Percentiles rank a stretch among this genome's conserved stretches.
Conservation (phyloP, 2,113 vertebrate species). For the Hystrix brachyura region DNA sequence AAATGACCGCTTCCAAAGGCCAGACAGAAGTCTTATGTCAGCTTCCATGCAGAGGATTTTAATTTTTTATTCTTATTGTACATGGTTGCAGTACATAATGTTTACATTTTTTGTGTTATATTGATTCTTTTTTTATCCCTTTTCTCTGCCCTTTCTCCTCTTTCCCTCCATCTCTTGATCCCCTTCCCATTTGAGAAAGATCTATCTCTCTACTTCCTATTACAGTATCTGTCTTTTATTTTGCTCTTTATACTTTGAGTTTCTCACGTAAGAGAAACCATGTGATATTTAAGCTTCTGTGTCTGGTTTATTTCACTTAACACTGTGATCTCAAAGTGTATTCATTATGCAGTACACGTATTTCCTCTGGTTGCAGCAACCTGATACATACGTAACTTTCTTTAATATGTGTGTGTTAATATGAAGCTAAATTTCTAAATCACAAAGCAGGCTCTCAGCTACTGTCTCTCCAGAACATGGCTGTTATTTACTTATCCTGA, state of each 20-base stretch:
- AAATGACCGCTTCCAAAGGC: neutral
- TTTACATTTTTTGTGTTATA: too few relatives aligned
- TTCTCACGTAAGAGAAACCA: neutral
- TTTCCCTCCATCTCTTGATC: too few relatives aligned
- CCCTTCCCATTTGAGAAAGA: too few relatives aligned
- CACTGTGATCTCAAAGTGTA: neutral
- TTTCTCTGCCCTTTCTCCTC: too few relatives aligned
- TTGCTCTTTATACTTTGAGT: too few relatives aligned
- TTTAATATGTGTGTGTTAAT: neutral
- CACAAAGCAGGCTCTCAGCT: neutral
- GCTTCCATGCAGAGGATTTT: neutral
- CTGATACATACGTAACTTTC: neutral
- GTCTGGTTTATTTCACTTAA: neutral
- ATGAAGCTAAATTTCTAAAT: constrained; percentile 49
- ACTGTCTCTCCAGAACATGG: neutral
- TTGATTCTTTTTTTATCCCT: too few relatives aligned
- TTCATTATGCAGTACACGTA: neutral
- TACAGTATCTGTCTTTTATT: too few relatives aligned
- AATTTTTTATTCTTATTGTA: too few relatives aligned
- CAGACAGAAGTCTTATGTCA: neutral
- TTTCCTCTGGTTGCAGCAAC: neutral
- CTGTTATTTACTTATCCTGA: constrained; percentile 49
- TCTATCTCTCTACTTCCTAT: too few relatives aligned
- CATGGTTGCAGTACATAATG: too few relatives aligned
- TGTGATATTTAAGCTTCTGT: neutral